Evolutionary conservation across 2,113 vertebrate genomes (phyloP), one percentile per base, ranked within the genome.

Genomic region (Trachemys scripta): DNA sequence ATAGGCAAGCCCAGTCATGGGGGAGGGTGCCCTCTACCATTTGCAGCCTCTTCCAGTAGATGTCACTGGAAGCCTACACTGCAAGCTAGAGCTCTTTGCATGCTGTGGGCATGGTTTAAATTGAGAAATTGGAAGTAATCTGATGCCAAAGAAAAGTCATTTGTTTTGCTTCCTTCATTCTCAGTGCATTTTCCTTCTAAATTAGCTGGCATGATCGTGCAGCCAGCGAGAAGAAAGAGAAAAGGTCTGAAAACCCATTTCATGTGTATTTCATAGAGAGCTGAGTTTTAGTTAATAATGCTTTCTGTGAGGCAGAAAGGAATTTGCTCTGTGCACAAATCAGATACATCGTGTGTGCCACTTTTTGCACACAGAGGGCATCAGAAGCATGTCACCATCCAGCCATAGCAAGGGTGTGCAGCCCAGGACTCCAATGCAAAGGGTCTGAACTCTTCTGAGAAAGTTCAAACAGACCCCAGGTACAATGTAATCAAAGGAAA

Each of bases 81-180:
- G 85, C 80, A 53, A 85, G 83, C 10, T 80, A 25, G 49, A 78
- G 80, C 27, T 13, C 69, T 31, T 47, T 87, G 59, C 1, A 1
- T 75, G 56, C 57, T 6, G 4, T 69, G 38, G 87, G 85, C 27
- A 51, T 0, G 4, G 49, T 83, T 84, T 86, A 83, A 92, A 90
- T 2, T 31, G 88, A 94, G 92, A 84, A 91, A 96, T 1, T 86
- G 69, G 51, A 90, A 91, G n/a, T 0, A 9, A 56, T 87, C 25
- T 87, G 91, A 78, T 90, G 8, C 53, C 54, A 90, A 94, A 88
- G 75, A 19, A 76, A 89, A 97, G 87, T 59, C 0, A 80, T 85
- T 96, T 88, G 50, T 47, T 96, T 97, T 88, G 13, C 20, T 94
- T 80, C 85, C 54, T 87, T 92, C 0, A 1, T 91, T 91, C 10